Base-by-base conservation (phyloP, 2,888 invertebrate species). In the Drosophila austrosaltans region DNA sequence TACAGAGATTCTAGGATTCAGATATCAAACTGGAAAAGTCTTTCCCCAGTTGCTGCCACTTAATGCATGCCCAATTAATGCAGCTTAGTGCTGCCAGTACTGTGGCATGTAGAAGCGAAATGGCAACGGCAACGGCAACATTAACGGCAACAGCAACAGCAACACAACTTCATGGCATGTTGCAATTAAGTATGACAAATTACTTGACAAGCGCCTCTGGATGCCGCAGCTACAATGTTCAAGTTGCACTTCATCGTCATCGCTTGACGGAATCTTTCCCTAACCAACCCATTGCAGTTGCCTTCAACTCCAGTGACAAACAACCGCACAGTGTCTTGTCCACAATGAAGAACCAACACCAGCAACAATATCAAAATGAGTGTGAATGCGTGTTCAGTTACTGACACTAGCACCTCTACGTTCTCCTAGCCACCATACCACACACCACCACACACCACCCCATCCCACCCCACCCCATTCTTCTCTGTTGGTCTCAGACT, bases 121-220 rank as follows among this genome's bases (percentile, higher is more conserved):
- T 32, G 30, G 56, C 61, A 62, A 22, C 54, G 69, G 62, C 68
- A 61, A 28, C 44, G 39, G 48, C 25, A 58, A n/a, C 16, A 53
- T 32, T 16, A 22, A 28, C 25, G 57, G 36, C 48, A 44, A 7
- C 53, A 5, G 48, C 54, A 48, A 57, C 64, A 60, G 36, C 36
- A 36, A 36, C 7, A 36, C 79, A 79, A 82, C 76, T 79, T 70
- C 75, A 74, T 76, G 78, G 73, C 76, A 69, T 76, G 81, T 76
- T 82, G 79, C 78, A 81, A 81, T 82, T 81, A 81, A 81, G 78
- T 78, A 81, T 81, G 82, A 79, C 81, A 81, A 81, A 81, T 81
- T 82, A 82, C 77, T 82, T 81, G 82, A 81, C 82, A 81, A 79
- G 80, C 74, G 80, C 81, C 80, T 76, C 78, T 69, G 77, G 79